Evolutionary conservation across 1,140 invertebrate genomes (phyloP).

Genomic region (Platorchestia sp.): DNA sequence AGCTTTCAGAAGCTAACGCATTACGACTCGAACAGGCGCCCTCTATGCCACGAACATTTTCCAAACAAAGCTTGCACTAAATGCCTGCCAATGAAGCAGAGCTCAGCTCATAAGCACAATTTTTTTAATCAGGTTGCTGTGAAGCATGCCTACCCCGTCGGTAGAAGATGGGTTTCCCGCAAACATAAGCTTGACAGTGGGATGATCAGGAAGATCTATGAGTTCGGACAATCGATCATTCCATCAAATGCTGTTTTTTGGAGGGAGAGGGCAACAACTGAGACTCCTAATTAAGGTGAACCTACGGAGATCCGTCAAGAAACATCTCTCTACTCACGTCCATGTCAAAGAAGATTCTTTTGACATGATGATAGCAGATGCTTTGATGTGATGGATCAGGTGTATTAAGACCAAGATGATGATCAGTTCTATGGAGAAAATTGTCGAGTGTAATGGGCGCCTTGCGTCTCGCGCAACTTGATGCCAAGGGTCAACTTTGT

Average conservation of each 20-base stretch:
- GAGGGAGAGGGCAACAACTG: background rate
- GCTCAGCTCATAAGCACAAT: background rate
- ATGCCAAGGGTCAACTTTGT: background rate
- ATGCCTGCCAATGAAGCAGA: slow-evolving; percentile 35
- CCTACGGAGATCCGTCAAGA: slow-evolving; percentile 1
- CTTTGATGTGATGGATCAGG: slow-evolving; percentile 45
- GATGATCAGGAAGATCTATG: background rate
- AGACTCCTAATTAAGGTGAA: background rate
- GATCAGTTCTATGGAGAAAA: background rate
- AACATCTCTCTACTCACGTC: slow-evolving; percentile 41
- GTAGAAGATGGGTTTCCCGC: slow-evolving; percentile 4
- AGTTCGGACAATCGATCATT: slow-evolving; percentile 28
- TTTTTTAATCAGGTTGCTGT: background rate
- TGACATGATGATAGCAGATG: slow-evolving; percentile 29
- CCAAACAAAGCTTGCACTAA: slow-evolving; percentile 28
- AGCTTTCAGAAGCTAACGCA: slow-evolving; percentile 8
- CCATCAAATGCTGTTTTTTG: slow-evolving; percentile 17
- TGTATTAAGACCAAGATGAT: slow-evolving; percentile 30
- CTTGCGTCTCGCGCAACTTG: background rate
- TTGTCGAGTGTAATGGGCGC: slow-evolving; percentile 5
- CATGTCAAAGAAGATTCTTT: background rate
- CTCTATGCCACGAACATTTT: background rate
- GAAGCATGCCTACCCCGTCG: background rate
- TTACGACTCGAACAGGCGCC: slow-evolving; percentile 14
- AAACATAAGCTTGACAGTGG: slow-evolving; percentile 3